Conservation (phyloP, 2,888 invertebrate genomes). For the Nomada fucata region DNA sequence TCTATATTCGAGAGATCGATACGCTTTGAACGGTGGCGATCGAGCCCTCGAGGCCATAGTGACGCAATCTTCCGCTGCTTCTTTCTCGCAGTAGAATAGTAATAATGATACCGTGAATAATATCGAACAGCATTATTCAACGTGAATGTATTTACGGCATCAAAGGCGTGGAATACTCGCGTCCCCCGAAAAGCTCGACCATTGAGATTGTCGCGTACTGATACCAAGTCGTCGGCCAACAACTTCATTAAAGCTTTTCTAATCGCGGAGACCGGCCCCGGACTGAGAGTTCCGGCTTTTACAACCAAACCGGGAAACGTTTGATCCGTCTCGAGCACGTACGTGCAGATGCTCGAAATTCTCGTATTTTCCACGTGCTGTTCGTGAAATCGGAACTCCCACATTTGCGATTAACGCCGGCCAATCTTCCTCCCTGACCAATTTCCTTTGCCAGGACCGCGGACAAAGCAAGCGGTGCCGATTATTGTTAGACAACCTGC, state of each 20-base stretch:
- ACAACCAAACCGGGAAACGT: constrained; percentile 20
- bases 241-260: constrained; percentile 32
- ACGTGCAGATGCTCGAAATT: constrained; percentile 22
- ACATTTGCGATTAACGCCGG: constrained; percentile 49
- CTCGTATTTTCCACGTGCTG: constrained; percentile 8
- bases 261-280: background rate
- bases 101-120: background rate
- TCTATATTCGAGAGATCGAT: background rate
- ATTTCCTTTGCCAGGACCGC: constrained; percentile 36
- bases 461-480: constrained; percentile 44
- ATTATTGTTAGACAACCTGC: constrained; percentile 42
- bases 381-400: constrained; percentile 43
- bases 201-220: background rate
- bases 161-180: background rate
- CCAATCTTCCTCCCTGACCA: constrained; percentile 47
- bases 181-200: background rate
- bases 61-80: background rate
- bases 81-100: no score
- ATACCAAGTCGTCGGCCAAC: no score
- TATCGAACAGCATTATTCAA: no score
- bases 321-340: constrained; percentile 18
- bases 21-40: background rate
- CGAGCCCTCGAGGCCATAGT: background rate
- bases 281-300: constrained; percentile 24
- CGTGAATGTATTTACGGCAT: background rate